Evolutionary conservation across 1,140 invertebrate genomes (phyloP), one percentile per base, ranked within the genome.

Genomic region (Zelostemma sp.): DNA sequence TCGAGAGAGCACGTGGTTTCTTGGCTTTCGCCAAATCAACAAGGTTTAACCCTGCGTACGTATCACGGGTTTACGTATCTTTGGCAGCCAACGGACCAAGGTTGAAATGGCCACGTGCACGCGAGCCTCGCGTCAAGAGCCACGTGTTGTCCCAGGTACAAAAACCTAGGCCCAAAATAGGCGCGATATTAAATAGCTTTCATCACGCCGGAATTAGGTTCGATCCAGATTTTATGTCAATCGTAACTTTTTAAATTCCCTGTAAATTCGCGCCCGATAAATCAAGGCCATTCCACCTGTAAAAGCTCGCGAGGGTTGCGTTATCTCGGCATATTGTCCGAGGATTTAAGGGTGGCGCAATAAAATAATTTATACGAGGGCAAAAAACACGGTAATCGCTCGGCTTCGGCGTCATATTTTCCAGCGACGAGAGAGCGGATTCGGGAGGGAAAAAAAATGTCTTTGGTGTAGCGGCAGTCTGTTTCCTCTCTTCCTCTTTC

Each of bases 1-100:
- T 50, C 12, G 35, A 1, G 15, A 6, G 12, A 60, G 47, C 75
- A 77, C 74, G 74, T 79, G 76, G 71, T 58, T 62, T 54, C 72
- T 77, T 77, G 77, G 73, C 76, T 69, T 76, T 74, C 66, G 75
- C 72, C 73, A 72, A 73, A 77, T 76, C 79, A 78, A 79, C 76
- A 75, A 79, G 72, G 68, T 69, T 3, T 73, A 58, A 50, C 62
- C 68, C 65, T 48, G 38, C 65, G 63, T 75, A 63, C 70, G 72
- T 73, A 72, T 74, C 72, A 73, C 76, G 68, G 75, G 60, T 80
- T 78, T 78, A 70, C 77, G 72, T 74, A 79, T 79, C 76, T 80
- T 80, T 79, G 76, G 77, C 78, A 79, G 72, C 71, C 55, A 68
- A 59, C 72, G 59, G 66, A 56, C 58, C 75, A 75, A 75, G 74